Base-by-base conservation (phyloP, 2,888 invertebrate species). In the Pristionchus arcanus region DNA sequence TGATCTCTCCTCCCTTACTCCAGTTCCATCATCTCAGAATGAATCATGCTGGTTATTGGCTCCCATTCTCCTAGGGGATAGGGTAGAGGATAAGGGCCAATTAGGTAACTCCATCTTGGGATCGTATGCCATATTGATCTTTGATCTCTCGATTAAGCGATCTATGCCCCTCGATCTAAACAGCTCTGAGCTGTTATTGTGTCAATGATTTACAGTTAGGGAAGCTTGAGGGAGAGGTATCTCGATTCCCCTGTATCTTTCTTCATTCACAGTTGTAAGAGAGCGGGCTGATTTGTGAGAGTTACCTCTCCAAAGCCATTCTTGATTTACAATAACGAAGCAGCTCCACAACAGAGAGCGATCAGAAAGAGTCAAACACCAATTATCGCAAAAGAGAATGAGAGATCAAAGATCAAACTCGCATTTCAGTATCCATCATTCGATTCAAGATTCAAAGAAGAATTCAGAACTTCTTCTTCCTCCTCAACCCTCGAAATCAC, bases 101-200 rank as follows among this genome's bases (percentile, higher is more conserved):
- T 34, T 71, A 55, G 16, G n/a, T n/a, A 13, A 16, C 19, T n/a
- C n/a, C 28, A n/a, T 25, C n/a, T 0, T n/a, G 28, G 1, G 25
- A n/a, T 25, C 15, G 13, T 4, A 68, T 21, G 11, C 7, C 34
- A 28, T 2, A 68, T 2, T 53, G 49, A 81, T 49, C 81, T 49
- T 53, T 81, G 81, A 81, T 81, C 81, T 71, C 71, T 34, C 3
- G 31, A 34, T 15, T 2, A 68, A 68, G 9, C 34, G 34, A 71
- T 71, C n/a, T 63, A n/a, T 63, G 63, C 25, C 63, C 63, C n/a
- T 63, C n/a, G n/a, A 63, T 63, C n/a, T 63, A 63, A 63, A n/a
- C 63, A 63, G 63, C 25, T 21, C 63, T 7, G 11, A 7, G 63
- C 25, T 63, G 63, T 63, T 63, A 63, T 63, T 63, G 55, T 55